Conservation (phyloP, 2,797 vertebrate genomes). For the Passerculus sandwichensis region DNA sequence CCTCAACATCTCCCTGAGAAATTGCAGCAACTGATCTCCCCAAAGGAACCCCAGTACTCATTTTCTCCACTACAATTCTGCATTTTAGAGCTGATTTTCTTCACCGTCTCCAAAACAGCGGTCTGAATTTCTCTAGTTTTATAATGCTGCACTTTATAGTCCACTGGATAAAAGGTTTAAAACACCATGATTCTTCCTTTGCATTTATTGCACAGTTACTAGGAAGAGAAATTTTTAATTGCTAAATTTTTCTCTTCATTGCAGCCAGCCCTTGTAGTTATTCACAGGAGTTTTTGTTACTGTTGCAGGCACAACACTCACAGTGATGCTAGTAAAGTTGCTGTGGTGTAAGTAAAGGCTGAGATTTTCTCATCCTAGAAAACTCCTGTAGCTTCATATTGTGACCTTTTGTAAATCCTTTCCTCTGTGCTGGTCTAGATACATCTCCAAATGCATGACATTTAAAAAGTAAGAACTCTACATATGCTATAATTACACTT, state of each 20-base stretch:
- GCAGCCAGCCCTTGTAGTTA: background rate
- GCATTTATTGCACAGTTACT: background rate
- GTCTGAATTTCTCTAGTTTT: background rate
- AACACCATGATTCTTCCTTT: background rate
- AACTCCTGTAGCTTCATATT: background rate
- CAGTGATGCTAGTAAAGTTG: background rate
- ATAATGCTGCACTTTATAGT: background rate
- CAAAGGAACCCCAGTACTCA: background rate
- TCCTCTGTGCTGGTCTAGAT: background rate
- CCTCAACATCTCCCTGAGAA: background rate
- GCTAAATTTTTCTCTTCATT: background rate
- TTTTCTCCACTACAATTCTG: background rate
- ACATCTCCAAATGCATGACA: background rate
- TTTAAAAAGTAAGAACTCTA: slow-evolving; percentile 25
- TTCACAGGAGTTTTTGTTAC: background rate
- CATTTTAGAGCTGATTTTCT: background rate
- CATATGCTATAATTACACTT: background rate
- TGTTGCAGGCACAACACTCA: background rate
- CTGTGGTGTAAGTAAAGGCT: background rate
- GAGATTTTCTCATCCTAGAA: background rate
- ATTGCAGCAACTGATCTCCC: background rate
- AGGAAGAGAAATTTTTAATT: background rate
- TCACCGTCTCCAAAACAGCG: background rate
- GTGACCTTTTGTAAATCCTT: slow-evolving; percentile 1
- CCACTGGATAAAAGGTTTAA: background rate